Base-by-base conservation (phyloP, 2,113 vertebrate species). In the Camelus bactrianus region DNA sequence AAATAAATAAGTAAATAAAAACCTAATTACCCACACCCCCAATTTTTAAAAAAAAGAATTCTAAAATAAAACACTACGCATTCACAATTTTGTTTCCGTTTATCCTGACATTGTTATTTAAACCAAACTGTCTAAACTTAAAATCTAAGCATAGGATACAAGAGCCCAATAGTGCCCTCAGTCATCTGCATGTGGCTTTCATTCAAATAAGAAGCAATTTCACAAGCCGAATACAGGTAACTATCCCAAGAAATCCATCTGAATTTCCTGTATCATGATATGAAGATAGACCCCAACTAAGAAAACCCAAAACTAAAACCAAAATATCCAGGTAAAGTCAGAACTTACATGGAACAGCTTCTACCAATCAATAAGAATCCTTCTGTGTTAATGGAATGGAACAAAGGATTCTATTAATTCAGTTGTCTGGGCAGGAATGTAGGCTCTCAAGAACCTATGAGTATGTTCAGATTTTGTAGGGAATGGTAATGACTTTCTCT, bases 151-250 rank as follows among this genome's bases (percentile, higher is more conserved):
- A 3, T 89, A 64, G 77, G 50, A 14, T 70, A 35, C 5, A 60
- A 89, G 64, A 73, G 20, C 72, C 79, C 20, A 54, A 35, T 35
- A 70, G 17, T 85, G 32, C 35, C 54, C 28, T 82, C 64, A 83
- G 32, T 86, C 42, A 58, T 65, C 54, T 58, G 84, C 92, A 94
- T 52, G 2, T 83, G 94, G 50, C 54, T 97, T 92, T 89, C 79
- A 92, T 93, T 92, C 48, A 97, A 94, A 89, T 85, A 97, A 96
- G 26, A 95, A 97, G 28, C 52, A 94, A 69, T 72, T 96, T 93
- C 77, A 95, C 22, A 91, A 87, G 58, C 50, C 20, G 13, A 82
- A 90, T 73, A 77, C 72, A 85, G 54, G 76, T 67, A 97, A 96
- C 73, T 87, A 75, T 95, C 54, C 60, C 35, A 76, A 85, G 65